Base-by-base conservation (phyloP, 2,888 invertebrate species). In the Eristalis tenax region DNA sequence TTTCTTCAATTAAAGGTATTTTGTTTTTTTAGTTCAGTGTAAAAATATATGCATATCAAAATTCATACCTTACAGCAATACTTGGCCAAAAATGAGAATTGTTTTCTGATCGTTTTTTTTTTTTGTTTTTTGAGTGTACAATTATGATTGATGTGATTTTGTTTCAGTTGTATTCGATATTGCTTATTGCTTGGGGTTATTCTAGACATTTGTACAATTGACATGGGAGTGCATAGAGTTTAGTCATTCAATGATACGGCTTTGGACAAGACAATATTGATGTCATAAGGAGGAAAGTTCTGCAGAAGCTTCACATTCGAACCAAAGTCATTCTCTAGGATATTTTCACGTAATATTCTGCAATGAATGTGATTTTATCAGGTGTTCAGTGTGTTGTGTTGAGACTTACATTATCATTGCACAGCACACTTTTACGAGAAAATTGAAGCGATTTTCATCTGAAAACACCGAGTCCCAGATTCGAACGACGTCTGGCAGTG, bases 391-490 rank as follows among this genome's bases (percentile, higher is more conserved):
- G 1, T 40, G 18, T 38, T 57, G 15, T 22, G 2, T 64, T 23
- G 86, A 89, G 2, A 95, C 97, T 95, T 94, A 98, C 98, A 98
- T 94, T 90, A 99, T 97, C 99, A 99, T 99, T 90, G 99, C 98
- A 94, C 98, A 97, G 93, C 99, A 99, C 80, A 99, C 96, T 91
- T 96, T 95, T 88, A 98, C 96, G 2, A 99, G 95, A 91, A 98
- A 99, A 90, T 97, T 95, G 92, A 99, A 99, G 91, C 99, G 95
- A 75, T 96, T 95, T 71, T 96, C 94, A 93, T 99, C 99, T 0
- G 99, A 96, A 92, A 99, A 98, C 71, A 99, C 93, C 0, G 98
- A 97, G 93, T 99, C 99, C 99, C 99, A 99, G 90, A 99, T 96
- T 88, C 99, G 95, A 90, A 99, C 96, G 0, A 99, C 98, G 93